A percentile compares a stretch with the other conserved stretches of the same genome.
These are phyloP conservation scores for Drosophila barbarae DNA, from an alignment of 2,888 invertebrate species.

Conservation along the genomic window DNA sequence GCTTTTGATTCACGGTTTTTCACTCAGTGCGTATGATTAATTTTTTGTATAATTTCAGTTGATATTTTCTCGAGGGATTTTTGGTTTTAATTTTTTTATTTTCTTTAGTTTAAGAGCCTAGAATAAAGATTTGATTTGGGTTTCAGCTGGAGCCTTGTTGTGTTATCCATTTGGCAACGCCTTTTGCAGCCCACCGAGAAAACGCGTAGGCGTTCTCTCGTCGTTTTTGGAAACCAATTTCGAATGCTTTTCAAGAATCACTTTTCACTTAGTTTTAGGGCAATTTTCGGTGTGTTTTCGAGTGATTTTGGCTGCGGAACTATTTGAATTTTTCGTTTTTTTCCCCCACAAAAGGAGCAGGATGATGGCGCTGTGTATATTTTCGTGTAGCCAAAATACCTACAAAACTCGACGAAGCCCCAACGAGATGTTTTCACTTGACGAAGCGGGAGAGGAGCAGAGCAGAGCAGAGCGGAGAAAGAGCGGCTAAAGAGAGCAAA, in stretches of 20 bases:
- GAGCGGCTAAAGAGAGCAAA: constrained; percentile 36
- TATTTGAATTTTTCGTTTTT: constrained; percentile 41
- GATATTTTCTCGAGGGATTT: constrained; percentile 14
- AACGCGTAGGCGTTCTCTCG: constrained; percentile 17
- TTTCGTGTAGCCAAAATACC: constrained; percentile 65
- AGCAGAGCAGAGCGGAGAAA: constrained; percentile 20
- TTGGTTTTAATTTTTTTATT: neutral
- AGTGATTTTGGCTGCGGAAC: constrained; percentile 3
- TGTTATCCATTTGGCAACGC: constrained; percentile 62
- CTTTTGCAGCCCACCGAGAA: constrained; percentile 47
- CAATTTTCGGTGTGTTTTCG: constrained; percentile 15
- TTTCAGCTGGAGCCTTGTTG: constrained; percentile 24
- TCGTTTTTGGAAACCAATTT: constrained; percentile 14
- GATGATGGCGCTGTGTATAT: constrained; percentile 55
- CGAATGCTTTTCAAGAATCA: constrained; percentile 11
- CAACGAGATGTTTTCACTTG: constrained; percentile 68
- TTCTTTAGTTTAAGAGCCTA: constrained; percentile 33
- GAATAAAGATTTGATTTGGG: constrained; percentile 10
- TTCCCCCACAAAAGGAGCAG: constrained; percentile 41
- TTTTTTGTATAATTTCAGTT: constrained; percentile 32
- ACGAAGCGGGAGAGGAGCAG: constrained; percentile 48
- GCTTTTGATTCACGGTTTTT: constrained; percentile 9
- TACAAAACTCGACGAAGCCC: constrained; percentile 69
- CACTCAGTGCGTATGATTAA: constrained; percentile 58
- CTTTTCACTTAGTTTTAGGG: constrained; percentile 20